phyloP scores from a whole-genome alignment of 2,888 invertebrate species.

The Didymodactylos carnosus region DNA sequence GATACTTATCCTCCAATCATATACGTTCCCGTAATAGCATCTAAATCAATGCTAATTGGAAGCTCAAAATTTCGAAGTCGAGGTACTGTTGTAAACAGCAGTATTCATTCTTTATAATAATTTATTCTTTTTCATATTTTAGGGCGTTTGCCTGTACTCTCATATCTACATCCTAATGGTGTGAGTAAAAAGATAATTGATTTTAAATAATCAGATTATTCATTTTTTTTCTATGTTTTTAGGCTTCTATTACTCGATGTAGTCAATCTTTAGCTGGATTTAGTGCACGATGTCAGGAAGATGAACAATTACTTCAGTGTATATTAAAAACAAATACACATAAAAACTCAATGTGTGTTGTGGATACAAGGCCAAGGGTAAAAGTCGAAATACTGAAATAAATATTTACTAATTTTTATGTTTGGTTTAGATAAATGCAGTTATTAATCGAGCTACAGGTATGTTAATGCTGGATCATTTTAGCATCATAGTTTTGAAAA shows the following conservation, averaged over 20 bases:
- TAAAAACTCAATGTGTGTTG: conserved; percentile 56
- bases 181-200: not conserved
- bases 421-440: conserved; percentile 3
- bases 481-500: no score
- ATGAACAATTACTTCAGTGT: conserved; percentile 82
- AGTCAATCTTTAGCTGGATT: conserved; percentile 94
- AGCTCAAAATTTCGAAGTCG: conserved; percentile 85
- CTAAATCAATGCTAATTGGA: conserved; percentile 62
- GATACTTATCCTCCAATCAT: conserved; percentile 50
- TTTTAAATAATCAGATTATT: not conserved
- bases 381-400: conserved; percentile 20
- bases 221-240: conserved; percentile 17
- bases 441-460: conserved; percentile 14
- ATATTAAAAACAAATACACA: conserved; percentile 67
- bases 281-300: conserved; percentile 83
- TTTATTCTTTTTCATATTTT: no score
- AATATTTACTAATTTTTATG: not conserved
- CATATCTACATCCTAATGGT: conserved; percentile 54
- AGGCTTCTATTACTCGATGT: conserved; percentile 61
- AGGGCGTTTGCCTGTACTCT: conserved; percentile 76
- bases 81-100: no score
- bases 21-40: conserved; percentile 56
- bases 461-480: no score
- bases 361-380: conserved; percentile 88
- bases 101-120: no score